These are phyloP conservation scores for Clarias fuscus DNA, from an alignment of 2,797 vertebrate genomes.

Conservation along the genomic window DNA sequence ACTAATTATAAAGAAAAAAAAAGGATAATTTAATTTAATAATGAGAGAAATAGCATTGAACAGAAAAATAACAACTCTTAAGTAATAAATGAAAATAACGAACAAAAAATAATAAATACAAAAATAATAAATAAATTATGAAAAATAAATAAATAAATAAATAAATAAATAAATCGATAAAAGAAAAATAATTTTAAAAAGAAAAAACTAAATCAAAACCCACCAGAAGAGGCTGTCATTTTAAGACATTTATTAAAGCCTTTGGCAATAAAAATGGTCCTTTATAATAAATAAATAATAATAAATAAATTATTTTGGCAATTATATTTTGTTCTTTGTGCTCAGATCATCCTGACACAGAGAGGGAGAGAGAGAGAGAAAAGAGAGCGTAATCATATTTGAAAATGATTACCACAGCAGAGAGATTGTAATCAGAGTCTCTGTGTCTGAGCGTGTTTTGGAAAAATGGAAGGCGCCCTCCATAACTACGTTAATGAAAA, in stretches of 20 bases:
- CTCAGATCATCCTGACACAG: slow-evolving; percentile 6
- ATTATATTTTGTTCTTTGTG: neutral
- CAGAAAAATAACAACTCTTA: neutral
- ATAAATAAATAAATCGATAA: neutral
- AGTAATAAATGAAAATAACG: neutral
- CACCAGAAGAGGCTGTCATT: neutral
- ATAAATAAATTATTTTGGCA: too few species aligned
- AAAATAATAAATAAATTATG: neutral
- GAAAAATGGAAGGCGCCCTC: slow-evolving; percentile 49
- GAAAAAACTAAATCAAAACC: neutral
- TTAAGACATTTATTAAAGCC: neutral
- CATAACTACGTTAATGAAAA: slow-evolving; percentile 57
- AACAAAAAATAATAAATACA: neutral
- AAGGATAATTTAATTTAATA: neutral
- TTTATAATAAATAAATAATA: too few species aligned
- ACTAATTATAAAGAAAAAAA: neutral
- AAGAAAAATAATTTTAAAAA: too few species aligned
- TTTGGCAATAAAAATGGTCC: neutral
- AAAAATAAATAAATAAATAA: neutral
- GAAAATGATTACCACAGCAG: slow-evolving; percentile 47
- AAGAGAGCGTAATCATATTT: slow-evolving; percentile 45
- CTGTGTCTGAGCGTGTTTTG: slow-evolving; percentile 52
- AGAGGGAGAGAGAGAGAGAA: slow-evolving; percentile 19
- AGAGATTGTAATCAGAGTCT: slow-evolving; percentile 54
- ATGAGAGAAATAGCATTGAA: neutral